Evolutionary conservation across 2,888 invertebrate genomes (phyloP), one percentile per base, ranked within the genome.

Genomic region (Andrena flavipes): DNA sequence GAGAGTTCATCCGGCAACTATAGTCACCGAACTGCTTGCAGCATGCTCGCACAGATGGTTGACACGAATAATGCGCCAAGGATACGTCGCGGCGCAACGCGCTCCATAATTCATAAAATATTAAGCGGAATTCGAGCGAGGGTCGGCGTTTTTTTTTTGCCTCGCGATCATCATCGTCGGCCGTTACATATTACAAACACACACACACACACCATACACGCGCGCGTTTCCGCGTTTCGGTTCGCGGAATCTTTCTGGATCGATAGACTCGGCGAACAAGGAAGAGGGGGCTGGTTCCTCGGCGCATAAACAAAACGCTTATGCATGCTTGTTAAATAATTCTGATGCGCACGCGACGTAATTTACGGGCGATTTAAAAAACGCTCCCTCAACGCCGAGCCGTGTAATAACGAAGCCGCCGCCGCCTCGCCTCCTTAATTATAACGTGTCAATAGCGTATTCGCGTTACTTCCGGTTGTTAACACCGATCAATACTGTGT

Each of bases 31-130:
- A 63, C 10, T 10, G 63, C 63, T 62, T 13, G 73, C 67, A 72
- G 48, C 73, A 30, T 70, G 69, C 74, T 77, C 48, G 68, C 69
- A 65, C 80, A 72, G 81, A 85, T 77, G 82, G 86, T 84, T 85
- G 88, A 87, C 87, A 87, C 84, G 86, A 86, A 87, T 86, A 88
- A 86, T 69, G 71, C 59, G 65, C 51, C 33, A 30, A 48, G 54
- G 62, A 83, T 81, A 56, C 62, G 59, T 68, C 75, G 70, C 62
- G 59, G 75, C 75, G 67, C 60, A 65, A 42, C 60, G 29, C 71
- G 69, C 49, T 81, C 80, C 80, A 56, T 72, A 76, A 67, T 84
- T 74, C 82, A 80, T 82, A 65, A 81, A 87, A 85, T 87, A 85
- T 87, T 75, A 73, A 87, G 64, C 67, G 74, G 71, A 81, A 87